Conservation (phyloP, 2,113 vertebrate genomes). For the Melanerpes aurifrons region DNA sequence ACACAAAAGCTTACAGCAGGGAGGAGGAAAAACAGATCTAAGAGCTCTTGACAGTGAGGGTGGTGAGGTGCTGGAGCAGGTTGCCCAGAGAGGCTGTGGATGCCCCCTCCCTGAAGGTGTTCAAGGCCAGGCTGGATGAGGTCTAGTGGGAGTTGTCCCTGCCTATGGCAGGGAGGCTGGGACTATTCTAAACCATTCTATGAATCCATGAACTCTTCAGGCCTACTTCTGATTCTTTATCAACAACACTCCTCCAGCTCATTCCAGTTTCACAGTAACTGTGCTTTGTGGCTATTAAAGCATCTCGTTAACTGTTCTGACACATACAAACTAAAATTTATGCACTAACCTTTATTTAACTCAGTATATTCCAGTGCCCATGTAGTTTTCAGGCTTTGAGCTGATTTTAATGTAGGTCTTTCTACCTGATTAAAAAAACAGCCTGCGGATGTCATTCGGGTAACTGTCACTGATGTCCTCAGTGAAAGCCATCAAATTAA, state of each 20-base stretch:
- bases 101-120: no score
- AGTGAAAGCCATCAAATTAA: neutral
- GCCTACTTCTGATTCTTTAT: neutral
- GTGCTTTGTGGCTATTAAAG: neutral
- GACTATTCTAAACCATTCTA: no score
- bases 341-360: neutral
- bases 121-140: no score
- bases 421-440: neutral
- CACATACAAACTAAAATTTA: neutral
- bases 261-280: neutral
- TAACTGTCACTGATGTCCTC: fast-evolving
- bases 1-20: neutral
- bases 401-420: neutral
- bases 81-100: no score
- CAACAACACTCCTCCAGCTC: neutral
- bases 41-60: no score
- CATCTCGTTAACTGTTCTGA: neutral
- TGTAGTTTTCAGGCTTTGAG: neutral
- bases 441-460: neutral
- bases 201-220: neutral
- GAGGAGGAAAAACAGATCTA: neutral
- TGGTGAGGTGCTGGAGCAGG: no score
- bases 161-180: no score
- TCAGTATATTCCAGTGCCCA: neutral
- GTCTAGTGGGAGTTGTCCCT: no score